Percentiles rank a stretch among this genome's conserved stretches.
phyloP scores from a whole-genome alignment of 2,797 vertebrate species.

The Thalassophryne amazonica region DNA sequence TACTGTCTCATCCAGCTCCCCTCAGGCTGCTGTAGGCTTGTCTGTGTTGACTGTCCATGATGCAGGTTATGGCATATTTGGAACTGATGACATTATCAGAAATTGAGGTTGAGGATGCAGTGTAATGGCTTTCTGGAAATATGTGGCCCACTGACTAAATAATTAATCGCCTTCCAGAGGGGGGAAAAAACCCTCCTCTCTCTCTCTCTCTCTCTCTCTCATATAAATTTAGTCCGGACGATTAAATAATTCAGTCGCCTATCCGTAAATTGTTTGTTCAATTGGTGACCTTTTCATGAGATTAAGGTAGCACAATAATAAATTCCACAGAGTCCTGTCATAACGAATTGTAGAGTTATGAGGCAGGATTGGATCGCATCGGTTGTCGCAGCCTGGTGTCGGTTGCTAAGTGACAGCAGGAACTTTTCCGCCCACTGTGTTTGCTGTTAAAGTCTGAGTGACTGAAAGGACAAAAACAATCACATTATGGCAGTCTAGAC shows the following conservation, averaged over 20 bases:
- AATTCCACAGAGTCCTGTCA: conserved; percentile 67
- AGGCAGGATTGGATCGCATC: conserved; percentile 55
- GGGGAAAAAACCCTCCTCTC: no score
- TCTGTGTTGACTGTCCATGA: conserved; percentile 52
- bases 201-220: conserved; percentile 42
- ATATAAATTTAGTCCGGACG: conserved; percentile 60
- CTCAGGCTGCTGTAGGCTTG: conserved; percentile 3
- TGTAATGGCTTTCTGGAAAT: conserved; percentile 63
- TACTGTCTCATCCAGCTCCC: conserved; percentile 12
- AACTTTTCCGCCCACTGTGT: conserved; percentile 71
- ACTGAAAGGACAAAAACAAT: conserved; percentile 63
- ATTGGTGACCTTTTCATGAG: conserved; percentile 66
- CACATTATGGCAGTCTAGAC: conserved; percentile 60
- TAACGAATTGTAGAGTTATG: conserved; percentile 66
- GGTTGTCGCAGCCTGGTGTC: conserved; percentile 58
- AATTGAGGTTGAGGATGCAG: conserved; percentile 55
- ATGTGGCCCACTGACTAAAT: conserved; percentile 63
- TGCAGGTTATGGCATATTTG: conserved; percentile 38
- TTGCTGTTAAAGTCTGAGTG: conserved; percentile 59
- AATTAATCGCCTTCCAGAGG: conserved; percentile 60
- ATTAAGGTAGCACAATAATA: conserved; percentile 69
- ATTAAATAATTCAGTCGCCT: conserved; percentile 68
- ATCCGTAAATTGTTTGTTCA: conserved; percentile 73
- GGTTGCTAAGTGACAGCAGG: conserved; percentile 77
- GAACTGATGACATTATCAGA: conserved; percentile 58